Evolutionary conservation across 2,888 invertebrate genomes (phyloP).

Genomic region (Eristalis intricaria): DNA sequence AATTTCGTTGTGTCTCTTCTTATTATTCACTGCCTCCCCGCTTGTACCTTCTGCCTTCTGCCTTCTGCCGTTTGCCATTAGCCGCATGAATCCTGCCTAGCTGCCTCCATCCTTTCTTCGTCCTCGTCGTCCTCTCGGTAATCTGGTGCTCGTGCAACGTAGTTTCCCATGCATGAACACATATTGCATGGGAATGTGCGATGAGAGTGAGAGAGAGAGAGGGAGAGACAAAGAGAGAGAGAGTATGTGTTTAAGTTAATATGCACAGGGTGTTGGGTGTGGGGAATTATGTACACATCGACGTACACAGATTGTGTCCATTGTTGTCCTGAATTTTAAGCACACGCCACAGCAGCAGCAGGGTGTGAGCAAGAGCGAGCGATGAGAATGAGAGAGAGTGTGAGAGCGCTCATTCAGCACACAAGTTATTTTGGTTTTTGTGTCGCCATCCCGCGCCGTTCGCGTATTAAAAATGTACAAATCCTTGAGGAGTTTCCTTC

Average conservation of each 20-base stretch:
- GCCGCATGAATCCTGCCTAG: background rate
- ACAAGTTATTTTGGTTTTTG: constrained; percentile 1
- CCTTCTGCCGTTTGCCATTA: background rate
- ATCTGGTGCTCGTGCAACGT: constrained; percentile 31
- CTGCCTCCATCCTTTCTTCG: background rate
- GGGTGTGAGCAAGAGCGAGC: background rate
- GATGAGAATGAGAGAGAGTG: constrained; percentile 1
- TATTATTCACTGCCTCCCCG: constrained; percentile 30
- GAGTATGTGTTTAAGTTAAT: constrained; percentile 34
- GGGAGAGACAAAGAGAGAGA: background rate
- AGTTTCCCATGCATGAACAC: constrained; percentile 40
- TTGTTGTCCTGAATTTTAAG: constrained; percentile 70
- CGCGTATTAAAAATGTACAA: constrained; percentile 63
- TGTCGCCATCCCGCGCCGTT: background rate
- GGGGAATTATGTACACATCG: background rate
- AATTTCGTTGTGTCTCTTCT: constrained; percentile 63
- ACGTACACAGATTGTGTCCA: constrained; percentile 59
- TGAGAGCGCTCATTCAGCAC: constrained; percentile 9
- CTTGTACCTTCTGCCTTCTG: background rate
- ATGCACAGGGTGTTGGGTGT: constrained; percentile 15
- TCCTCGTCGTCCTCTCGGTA: constrained; percentile 1
- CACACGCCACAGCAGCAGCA: constrained; percentile 35
- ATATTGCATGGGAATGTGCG: background rate
- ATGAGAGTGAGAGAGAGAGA: background rate
- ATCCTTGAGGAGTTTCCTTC: constrained; percentile 68